Conservation (phyloP, 2,113 vertebrate species). For the Etheostoma spectabile region DNA sequence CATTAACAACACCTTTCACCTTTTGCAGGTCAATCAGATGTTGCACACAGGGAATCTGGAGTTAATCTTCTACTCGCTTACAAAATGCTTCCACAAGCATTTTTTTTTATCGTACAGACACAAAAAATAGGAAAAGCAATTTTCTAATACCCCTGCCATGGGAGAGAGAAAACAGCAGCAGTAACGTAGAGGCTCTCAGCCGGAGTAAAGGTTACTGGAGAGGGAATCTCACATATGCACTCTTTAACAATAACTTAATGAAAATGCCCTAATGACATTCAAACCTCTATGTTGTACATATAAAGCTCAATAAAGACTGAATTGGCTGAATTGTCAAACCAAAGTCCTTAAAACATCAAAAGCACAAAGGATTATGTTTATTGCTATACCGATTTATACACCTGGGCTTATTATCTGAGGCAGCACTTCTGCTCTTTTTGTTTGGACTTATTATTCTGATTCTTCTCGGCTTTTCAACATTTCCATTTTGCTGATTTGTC, state of each 20-base stretch:
- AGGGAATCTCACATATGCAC: slow-evolving; percentile 44
- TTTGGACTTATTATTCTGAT: slow-evolving; percentile 23
- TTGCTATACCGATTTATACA: slow-evolving; percentile 18
- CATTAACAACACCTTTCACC: slow-evolving; percentile 39
- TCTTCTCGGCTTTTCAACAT: slow-evolving; percentile 7
- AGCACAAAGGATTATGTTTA: slow-evolving; percentile 17
- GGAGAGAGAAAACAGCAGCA: slow-evolving; percentile 33
- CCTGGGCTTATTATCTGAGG: slow-evolving; percentile 34
- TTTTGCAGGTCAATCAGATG: slow-evolving; percentile 18
- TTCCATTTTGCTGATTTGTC: slow-evolving; percentile 54
- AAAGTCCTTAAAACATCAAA: slow-evolving; percentile 44
- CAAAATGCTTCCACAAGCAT: slow-evolving; percentile 67
- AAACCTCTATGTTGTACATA: slow-evolving; percentile 4
- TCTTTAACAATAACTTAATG: slow-evolving; percentile 50
- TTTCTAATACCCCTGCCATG: slow-evolving; percentile 47
- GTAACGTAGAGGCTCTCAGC: slow-evolving; percentile 45
- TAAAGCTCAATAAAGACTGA: slow-evolving; percentile 23
- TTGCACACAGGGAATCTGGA: slow-evolving; percentile 15
- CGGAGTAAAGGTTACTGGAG: slow-evolving; percentile 53
- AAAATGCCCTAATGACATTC: slow-evolving; percentile 42
- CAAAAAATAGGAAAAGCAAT: slow-evolving; percentile 65
- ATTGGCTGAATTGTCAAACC: too few relatives aligned
- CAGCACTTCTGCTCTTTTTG: slow-evolving; percentile 22
- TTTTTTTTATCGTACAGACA: slow-evolving; percentile 45
- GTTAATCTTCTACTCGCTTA: slow-evolving; percentile 59